phyloP scores from a whole-genome alignment of 2,888 invertebrate species.

The Andrena bicolor region DNA sequence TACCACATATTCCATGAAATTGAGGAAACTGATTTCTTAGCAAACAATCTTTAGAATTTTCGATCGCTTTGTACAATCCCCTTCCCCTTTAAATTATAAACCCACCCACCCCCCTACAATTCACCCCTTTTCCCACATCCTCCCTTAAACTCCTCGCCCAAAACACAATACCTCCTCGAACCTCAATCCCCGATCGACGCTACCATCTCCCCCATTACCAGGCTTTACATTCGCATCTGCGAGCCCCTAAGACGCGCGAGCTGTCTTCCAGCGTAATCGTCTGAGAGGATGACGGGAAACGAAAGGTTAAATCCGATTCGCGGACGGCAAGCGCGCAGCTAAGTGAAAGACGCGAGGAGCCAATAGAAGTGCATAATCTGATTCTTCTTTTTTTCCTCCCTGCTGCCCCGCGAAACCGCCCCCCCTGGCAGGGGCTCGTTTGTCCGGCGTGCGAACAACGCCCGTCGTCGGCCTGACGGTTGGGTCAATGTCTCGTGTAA shows the following conservation, averaged over 20 bases:
- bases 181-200: conserved; percentile 34
- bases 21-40: too few relatives aligned
- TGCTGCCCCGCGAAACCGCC: neutral
- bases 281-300: conserved; percentile 49
- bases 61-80: too few relatives aligned
- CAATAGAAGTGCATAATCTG: conserved; percentile 70
- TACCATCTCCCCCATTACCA: conserved; percentile 16
- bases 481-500: conserved; percentile 58
- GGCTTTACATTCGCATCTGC: conserved; percentile 23
- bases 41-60: too few relatives aligned
- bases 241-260: conserved; percentile 23
- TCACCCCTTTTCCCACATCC: too few relatives aligned
- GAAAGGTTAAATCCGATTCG: conserved; percentile 55
- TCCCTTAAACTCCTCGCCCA: too few relatives aligned
- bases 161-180: too few relatives aligned
- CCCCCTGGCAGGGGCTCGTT: neutral
- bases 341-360: conserved; percentile 53
- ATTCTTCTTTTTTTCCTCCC: conserved; percentile 28
- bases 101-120: too few relatives aligned
- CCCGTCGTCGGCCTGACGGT: conserved; percentile 16
- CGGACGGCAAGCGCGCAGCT: conserved; percentile 45
- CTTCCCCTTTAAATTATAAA: too few relatives aligned
- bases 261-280: conserved; percentile 19
- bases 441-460: neutral
- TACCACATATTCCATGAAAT: too few relatives aligned